phyloP scores from a whole-genome alignment of 2,113 vertebrate species.

The Lophochroa leadbeateri region DNA sequence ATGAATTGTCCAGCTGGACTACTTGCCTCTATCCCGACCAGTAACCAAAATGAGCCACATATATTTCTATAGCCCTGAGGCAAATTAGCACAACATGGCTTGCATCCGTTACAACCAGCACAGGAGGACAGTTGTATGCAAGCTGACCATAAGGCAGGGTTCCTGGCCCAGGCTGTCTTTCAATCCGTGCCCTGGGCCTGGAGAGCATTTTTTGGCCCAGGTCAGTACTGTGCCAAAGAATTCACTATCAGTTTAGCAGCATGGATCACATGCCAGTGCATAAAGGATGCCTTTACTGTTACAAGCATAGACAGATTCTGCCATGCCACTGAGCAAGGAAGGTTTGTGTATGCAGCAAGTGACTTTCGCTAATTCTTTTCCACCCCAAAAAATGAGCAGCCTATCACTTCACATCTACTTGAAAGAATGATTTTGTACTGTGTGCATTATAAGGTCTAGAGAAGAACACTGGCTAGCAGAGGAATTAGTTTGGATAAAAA shows the following conservation, averaged over 20 bases:
- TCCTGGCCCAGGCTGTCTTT: background rate
- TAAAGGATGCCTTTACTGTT: background rate
- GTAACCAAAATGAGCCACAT: background rate
- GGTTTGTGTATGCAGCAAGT: background rate
- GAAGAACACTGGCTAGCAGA: background rate
- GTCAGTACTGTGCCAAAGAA: background rate
- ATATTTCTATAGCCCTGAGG: background rate
- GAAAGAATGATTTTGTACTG: background rate
- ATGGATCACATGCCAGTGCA: background rate
- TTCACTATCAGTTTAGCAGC: background rate
- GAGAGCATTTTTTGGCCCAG: background rate
- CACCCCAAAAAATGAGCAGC: background rate
- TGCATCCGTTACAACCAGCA: background rate
- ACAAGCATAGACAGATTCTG: background rate
- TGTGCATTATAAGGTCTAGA: background rate
- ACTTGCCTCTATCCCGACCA: background rate
- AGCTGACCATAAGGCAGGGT: rapidly evolving
- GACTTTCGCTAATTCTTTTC: background rate
- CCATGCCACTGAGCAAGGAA: background rate
- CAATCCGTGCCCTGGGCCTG: background rate
- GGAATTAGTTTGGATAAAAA: background rate
- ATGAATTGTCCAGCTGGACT: background rate
- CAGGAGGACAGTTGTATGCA: background rate
- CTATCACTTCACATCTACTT: background rate
- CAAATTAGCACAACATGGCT: background rate